These are phyloP conservation scores for zebrafish (Danio rerio) DNA, from an alignment of 2,113 vertebrate genomes.

Conservation along the genomic window DNA sequence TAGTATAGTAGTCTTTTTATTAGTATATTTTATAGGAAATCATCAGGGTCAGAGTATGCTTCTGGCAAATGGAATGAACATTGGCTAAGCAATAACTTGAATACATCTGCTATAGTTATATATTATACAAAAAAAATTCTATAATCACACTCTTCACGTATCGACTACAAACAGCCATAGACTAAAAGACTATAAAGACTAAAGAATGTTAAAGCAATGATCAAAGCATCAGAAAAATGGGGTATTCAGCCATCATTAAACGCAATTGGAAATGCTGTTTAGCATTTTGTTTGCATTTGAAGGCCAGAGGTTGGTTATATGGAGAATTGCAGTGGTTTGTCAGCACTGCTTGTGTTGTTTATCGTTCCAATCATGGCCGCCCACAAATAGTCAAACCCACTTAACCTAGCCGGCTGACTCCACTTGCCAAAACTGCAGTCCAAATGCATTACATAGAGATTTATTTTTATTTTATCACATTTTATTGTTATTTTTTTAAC, in stretches of 20 bases:
- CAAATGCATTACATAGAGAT: not conserved
- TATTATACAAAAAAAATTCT: not conserved
- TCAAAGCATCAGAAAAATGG: not conserved
- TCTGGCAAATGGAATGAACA: not conserved
- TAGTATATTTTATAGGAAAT: too few species aligned
- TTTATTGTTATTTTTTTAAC: not conserved
- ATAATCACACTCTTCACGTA: too few species aligned
- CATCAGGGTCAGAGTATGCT: too few species aligned
- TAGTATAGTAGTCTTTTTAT: too few species aligned
- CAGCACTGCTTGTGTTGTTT: constrained; percentile 36
- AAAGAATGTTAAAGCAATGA: too few species aligned
- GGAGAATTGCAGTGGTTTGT: constrained; percentile 20
- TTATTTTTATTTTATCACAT: not conserved
- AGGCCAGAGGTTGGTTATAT: not conserved
- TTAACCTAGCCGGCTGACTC: constrained; percentile 23
- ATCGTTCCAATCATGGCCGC: constrained; percentile 39
- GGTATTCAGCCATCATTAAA: not conserved
- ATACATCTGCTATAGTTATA: not conserved
- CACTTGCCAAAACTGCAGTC: not conserved
- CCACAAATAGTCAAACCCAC: constrained; percentile 36
- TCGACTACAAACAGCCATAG: not conserved
- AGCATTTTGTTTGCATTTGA: not conserved
- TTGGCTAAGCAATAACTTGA: not conserved
- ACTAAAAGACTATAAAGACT: too few species aligned
- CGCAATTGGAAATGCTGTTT: not conserved